Evolutionary conservation across 2,113 vertebrate genomes (phyloP), one percentile per base, ranked within the genome.

Genomic region (Cebidichthys violaceus): DNA sequence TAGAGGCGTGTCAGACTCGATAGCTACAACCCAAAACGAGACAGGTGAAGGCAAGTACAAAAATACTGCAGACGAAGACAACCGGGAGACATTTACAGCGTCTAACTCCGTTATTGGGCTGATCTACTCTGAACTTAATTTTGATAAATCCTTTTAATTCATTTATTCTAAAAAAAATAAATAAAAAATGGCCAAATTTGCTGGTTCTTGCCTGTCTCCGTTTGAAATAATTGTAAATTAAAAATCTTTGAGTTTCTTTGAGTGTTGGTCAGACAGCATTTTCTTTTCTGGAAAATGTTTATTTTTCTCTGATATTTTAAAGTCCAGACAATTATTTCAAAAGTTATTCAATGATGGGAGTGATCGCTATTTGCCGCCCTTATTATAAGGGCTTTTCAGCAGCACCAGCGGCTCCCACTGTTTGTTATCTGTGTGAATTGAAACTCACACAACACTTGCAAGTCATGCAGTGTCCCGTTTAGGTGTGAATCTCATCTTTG

Each of bases 381-480:
- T 1, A 1, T 33, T 22, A 29, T 18, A 24, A 9, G 9, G 14
- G 59, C 9, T 65, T 70, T 62, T 77, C 14, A 60, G 59, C 22
- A 45, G 27, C n/a, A 35, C 2, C 31, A 8, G 31, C 20, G 11
- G 11, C 4, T n/a, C 13, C 3, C 55, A 62, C 22, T 27, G 43
- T 22, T 66, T 37, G 43, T 45, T 52, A 24, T 67, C n/a, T 22
- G 18, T 27, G 33, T 50, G 9, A 70, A 73, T 1, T 80, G 7
- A 55, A 74, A 68, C 11, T n/a, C 47, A 27, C 31, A 9, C 35
- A 24, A 22, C n/a, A 52, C 18, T 41, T 24, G 41, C 14, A 71
- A 15, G 64, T 57, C 54, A 81, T 54, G 22, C 24, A 31, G n/a
- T 47, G 50, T 70, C 18, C 54, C 50, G 52, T 85, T 80, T 61